A percentile compares a stretch with the other conserved stretches of the same genome.
These are phyloP conservation scores for Eciton burchellii DNA, from an alignment of 1,140 invertebrate genomes.

Conservation along the genomic window DNA sequence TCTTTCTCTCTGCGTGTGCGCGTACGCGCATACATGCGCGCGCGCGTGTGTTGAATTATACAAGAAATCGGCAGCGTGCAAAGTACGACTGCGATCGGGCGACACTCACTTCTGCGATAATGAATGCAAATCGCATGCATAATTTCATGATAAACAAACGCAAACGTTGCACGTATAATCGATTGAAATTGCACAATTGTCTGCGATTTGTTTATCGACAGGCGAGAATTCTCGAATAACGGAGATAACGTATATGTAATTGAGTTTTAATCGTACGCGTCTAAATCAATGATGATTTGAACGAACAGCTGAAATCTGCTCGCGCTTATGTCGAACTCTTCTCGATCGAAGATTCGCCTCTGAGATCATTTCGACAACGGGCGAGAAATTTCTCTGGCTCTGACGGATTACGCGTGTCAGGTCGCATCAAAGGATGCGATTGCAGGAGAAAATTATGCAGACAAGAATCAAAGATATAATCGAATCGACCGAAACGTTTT, in stretches of 20 bases:
- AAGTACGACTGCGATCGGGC: neutral
- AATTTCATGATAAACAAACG: conserved; percentile 19
- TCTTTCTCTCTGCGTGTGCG: too few species aligned
- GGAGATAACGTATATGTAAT: conserved; percentile 1
- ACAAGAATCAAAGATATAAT: neutral
- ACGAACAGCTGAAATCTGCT: conserved; percentile 53
- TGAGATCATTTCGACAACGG: conserved; percentile 11
- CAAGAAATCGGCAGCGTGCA: conserved; percentile 12
- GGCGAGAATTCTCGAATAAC: neutral
- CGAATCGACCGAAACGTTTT: neutral
- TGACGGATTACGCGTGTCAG: neutral
- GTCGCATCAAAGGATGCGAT: neutral
- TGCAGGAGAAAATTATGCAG: neutral
- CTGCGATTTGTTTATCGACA: conserved; percentile 1
- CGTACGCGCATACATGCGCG: too few species aligned
- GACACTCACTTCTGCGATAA: conserved; percentile 20
- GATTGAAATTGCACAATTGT: conserved; percentile 11
- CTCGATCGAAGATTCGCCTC: conserved; percentile 48
- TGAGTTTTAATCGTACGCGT: neutral
- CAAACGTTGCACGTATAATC: neutral
- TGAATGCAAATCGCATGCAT: conserved; percentile 9
- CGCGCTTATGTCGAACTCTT: conserved; percentile 51
- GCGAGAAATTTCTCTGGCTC: neutral
- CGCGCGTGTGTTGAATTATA: too few species aligned
- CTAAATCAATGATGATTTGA: conserved; percentile 39